A percentile compares a stretch with the other conserved stretches of the same genome.
phyloP scores from a whole-genome alignment of 2,113 vertebrate species.

The Oryzias javanicus region DNA sequence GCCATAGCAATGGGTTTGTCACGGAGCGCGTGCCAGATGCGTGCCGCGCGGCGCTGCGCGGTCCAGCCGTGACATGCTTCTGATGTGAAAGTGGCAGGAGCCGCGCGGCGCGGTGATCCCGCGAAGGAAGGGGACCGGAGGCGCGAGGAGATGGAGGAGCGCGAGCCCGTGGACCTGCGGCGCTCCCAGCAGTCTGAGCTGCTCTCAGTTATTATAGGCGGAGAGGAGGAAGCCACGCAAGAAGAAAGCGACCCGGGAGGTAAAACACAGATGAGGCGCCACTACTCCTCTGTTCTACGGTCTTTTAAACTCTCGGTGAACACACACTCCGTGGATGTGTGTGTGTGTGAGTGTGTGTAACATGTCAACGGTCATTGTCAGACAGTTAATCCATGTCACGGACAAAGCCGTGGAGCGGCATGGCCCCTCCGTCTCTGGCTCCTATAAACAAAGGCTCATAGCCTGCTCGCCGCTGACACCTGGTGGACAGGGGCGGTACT shows the following conservation, averaged over 20 bases:
- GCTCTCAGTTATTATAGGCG: slow-evolving; percentile 80
- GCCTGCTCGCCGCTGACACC: slow-evolving; percentile 63
- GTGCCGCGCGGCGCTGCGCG: slow-evolving; percentile 45
- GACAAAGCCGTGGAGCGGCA: slow-evolving; percentile 76
- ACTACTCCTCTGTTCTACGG: background rate
- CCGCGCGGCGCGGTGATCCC: slow-evolving; percentile 42
- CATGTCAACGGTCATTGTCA: slow-evolving; percentile 62
- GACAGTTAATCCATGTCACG: slow-evolving; percentile 69
- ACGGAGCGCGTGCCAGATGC: slow-evolving; percentile 63
- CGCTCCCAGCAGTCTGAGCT: slow-evolving; percentile 72
- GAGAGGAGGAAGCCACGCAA: slow-evolving; percentile 74
- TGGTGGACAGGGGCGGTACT: slow-evolving; percentile 42
- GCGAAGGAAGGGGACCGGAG: slow-evolving; percentile 36
- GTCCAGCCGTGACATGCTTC: slow-evolving; percentile 33
- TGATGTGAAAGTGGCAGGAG: slow-evolving; percentile 57
- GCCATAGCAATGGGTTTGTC: slow-evolving; percentile 68
- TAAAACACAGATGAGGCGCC: slow-evolving; percentile 53
- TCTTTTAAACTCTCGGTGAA: slow-evolving; percentile 15
- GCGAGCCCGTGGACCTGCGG: slow-evolving; percentile 69
- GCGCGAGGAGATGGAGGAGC: slow-evolving; percentile 40
- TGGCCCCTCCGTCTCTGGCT: slow-evolving; percentile 79
- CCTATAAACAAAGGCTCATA: slow-evolving; percentile 83
- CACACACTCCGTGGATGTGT: background rate
- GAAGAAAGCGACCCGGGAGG: slow-evolving; percentile 68
- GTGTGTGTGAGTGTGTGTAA: slow-evolving; percentile 22